These are phyloP conservation scores for Sphaerolaimus hirsutus DNA, from an alignment of 2,888 invertebrate genomes.

Conservation along the genomic window DNA sequence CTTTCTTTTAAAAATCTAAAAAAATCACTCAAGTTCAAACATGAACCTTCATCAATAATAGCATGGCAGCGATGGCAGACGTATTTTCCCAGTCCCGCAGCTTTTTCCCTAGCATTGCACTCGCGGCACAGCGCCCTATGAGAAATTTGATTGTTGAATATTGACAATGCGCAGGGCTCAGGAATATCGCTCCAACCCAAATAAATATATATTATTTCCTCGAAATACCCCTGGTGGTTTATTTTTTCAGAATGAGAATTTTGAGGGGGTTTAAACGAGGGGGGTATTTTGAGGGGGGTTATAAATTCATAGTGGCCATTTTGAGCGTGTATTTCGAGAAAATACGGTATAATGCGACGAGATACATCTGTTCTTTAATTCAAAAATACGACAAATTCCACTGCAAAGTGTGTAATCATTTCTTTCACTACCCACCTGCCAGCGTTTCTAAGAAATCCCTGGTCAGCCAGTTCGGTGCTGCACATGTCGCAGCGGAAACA, in stretches of 20 bases:
- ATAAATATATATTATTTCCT: too few relatives aligned
- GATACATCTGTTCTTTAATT: not conserved
- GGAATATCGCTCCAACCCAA: too few relatives aligned
- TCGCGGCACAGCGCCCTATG: constrained; percentile 66
- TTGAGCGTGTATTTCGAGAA: too few relatives aligned
- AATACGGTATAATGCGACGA: constrained; percentile 1
- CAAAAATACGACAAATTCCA: not conserved
- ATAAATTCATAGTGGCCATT: too few relatives aligned
- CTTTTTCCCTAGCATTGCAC: constrained; percentile 84
- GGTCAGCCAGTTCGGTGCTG: constrained; percentile 65
- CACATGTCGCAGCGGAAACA: constrained; percentile 94
- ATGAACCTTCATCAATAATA: not conserved
- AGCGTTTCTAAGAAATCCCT: constrained; percentile 58
- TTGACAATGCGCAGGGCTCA: too few relatives aligned
- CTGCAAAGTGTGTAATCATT: not conserved
- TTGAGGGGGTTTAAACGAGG: too few relatives aligned
- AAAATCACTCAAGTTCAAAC: too few relatives aligned
- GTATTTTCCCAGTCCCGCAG: constrained; percentile 76
- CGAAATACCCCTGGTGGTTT: too few relatives aligned
- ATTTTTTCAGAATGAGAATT: too few relatives aligned
- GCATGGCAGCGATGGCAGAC: constrained; percentile 53
- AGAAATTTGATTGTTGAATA: too few relatives aligned
- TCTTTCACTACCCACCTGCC: constrained; percentile 38
- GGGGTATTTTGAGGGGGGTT: too few relatives aligned
- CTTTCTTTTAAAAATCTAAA: too few relatives aligned